Conservation (phyloP, 2,113 vertebrate species). For the Aix galericulata region DNA sequence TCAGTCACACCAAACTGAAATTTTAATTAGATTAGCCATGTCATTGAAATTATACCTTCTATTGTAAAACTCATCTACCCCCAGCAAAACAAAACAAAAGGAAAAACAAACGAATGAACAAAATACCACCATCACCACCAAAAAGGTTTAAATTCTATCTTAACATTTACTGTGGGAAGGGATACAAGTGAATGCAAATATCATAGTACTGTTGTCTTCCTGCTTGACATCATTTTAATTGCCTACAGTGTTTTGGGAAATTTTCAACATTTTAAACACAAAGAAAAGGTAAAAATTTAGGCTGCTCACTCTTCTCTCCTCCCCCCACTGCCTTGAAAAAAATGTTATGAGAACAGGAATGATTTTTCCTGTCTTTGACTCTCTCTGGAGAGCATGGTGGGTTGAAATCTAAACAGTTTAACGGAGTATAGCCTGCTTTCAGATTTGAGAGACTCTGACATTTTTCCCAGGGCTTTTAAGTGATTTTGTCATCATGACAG, state of each 20-base stretch:
- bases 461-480: neutral
- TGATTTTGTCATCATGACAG: neutral
- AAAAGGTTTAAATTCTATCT: neutral
- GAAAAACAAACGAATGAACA: too few relatives aligned
- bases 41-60: neutral
- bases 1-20: constrained; percentile 19
- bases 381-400: neutral
- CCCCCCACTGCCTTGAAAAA: neutral
- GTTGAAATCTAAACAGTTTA: neutral
- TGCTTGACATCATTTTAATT: neutral
- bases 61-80: fast-evolving
- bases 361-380: neutral
- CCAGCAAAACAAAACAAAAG: too few relatives aligned
- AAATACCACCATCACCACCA: neutral
- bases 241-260: neutral
- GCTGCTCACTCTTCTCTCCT: neutral
- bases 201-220: neutral
- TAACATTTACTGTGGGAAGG: neutral
- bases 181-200: neutral
- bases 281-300: neutral
- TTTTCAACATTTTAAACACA: neutral
- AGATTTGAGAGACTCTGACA: neutral
- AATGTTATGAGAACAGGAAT: neutral
- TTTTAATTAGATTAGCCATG: neutral
- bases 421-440: neutral